Base-by-base conservation (phyloP, 1,140 invertebrate genomes). In the Drosophila arawakana region DNA sequence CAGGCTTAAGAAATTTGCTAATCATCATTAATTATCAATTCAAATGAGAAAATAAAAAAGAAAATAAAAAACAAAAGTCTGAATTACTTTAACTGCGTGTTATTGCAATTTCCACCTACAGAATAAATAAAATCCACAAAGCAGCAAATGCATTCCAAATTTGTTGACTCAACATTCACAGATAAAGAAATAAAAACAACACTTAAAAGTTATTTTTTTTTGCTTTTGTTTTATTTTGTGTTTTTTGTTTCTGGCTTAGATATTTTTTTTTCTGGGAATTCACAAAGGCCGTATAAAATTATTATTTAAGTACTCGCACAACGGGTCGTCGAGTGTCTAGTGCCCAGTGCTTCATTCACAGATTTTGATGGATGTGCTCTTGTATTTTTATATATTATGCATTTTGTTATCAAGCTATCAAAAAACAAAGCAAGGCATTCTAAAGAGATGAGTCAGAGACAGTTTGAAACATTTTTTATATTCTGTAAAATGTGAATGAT, bases 1-100 rank as follows among this genome's bases (percentile, higher is more conserved):
- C 57, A 60, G 47, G 46, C 35, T 34, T 5, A 34, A 44, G 37
- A 60, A 59, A 60, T 69, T 43, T 18, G 57, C 66, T 69, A 69
- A 39, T 30, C 44, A 43, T 21, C 21, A 39, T 55, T 65, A 43
- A 65, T 65, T 65, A 65, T 18, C 62, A 15, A 18, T 65, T 25
- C 9, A 46, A 59, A 57, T 46, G 25, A 18, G 15, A 37, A 18
- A n/a, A n/a, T 49, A 4, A 37, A 4, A 37, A 30, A 65, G 49
- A 21, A 37, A 37, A 49, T 61, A 37, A 30, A 4, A 15, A 65
- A 61, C 21, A 37, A 49, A 49, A 49, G 21, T 11, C 34, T 59
- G 7, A 25, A n/a, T 18, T 18, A 18, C 18, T 18, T 18, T 18
- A 18, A 46, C 50, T 30, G 50, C 50, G 50, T 65, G 61, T 8